Base-by-base conservation (phyloP, 2,888 invertebrate species). In the Holacanthella duospinosa region DNA sequence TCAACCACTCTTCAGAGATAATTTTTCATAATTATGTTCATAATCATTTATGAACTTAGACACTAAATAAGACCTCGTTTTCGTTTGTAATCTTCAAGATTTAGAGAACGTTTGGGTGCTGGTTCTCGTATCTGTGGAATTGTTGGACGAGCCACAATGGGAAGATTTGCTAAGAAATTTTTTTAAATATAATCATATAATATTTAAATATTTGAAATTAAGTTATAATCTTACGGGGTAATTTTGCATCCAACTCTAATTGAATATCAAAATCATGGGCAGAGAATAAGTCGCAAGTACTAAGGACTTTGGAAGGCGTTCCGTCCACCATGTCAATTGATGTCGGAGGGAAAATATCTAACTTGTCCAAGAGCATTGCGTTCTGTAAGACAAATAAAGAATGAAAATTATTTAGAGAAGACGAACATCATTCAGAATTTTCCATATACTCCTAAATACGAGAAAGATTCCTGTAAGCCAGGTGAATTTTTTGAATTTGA, bases 201-300 rank as follows among this genome's bases (percentile, higher is more conserved):
- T n/a, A n/a, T n/a, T n/a, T n/a, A n/a, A n/a, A n/a, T n/a, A n/a
- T n/a, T 36, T 16, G 36, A 36, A 36, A 36, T 6, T 16, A 36
- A 36, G 6, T 36, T n/a, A n/a, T 6, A 16, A 36, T 36, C 84
- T 82, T 76, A 89, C 89, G 86, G 70, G 88, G 85, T 71, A 87
- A 80, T 61, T 68, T 68, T 25, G 68, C 85, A 78, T 91, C 91
- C 63, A 93, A 78, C 77, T 96, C 94, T 69, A 97, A 93, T 77
- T 87, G 89, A 74, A 94, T 92, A 75, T 97, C 96, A 79, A 97
- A 96, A 79, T 97, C 92, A 77, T 97, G 97, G 62, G 82, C 84
- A 72, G 80, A 83, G 79, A 81, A 83, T 70, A 84, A 76, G 74
- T 83, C 83, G 65, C 81, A 81, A n/a, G 77, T 77, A 75, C 68